Conservation (phyloP, 2,888 invertebrate genomes). For the Agrochola litura region DNA sequence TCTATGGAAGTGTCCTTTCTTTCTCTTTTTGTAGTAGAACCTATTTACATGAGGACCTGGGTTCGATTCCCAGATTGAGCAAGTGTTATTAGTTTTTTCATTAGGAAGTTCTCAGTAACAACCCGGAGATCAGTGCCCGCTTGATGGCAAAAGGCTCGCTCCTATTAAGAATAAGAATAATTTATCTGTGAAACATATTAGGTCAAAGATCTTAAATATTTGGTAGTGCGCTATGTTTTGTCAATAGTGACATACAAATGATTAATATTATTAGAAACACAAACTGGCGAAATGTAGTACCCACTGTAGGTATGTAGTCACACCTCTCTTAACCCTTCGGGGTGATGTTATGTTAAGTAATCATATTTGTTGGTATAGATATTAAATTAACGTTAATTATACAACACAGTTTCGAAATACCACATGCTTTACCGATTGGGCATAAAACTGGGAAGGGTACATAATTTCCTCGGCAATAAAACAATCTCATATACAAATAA, state of each 20-base stretch:
- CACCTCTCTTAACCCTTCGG: too few relatives aligned
- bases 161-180: background rate
- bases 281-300: too few relatives aligned
- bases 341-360: background rate
- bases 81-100: too few relatives aligned
- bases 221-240: too few relatives aligned
- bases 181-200: too few relatives aligned
- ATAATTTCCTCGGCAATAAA: slow-evolving; percentile 36
- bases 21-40: background rate
- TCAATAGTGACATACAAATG: too few relatives aligned
- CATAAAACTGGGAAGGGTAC: background rate
- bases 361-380: too few relatives aligned
- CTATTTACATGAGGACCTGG: background rate
- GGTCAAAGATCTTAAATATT: too few relatives aligned
- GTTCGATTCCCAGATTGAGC: too few relatives aligned
- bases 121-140: background rate
- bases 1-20: background rate
- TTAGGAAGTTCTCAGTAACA: too few relatives aligned
- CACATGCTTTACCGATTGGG: background rate
- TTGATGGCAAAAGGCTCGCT: background rate
- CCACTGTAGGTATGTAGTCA: background rate
- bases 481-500: slow-evolving; percentile 15
- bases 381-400: background rate
- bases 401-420: background rate
- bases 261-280: too few relatives aligned